These are phyloP conservation scores for Iselma pallidipennis DNA, from an alignment of 2,888 invertebrate species.

Conservation along the genomic window DNA sequence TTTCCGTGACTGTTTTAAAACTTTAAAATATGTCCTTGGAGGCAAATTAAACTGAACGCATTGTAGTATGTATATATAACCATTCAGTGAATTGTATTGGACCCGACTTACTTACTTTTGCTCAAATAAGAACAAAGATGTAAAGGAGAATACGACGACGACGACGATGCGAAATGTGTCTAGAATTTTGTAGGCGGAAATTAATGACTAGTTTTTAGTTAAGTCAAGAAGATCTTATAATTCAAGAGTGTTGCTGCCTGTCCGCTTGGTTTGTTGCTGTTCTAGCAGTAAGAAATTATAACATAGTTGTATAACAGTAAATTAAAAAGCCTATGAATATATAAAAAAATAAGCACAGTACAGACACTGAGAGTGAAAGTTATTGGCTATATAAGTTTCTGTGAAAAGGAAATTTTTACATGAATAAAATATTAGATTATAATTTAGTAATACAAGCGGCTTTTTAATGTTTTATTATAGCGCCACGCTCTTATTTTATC, in stretches of 20 bases:
- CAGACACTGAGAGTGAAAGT: background rate
- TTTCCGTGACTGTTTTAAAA: background rate
- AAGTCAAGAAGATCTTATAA: background rate
- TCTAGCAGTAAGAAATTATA: background rate
- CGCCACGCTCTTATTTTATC: conserved; percentile 15
- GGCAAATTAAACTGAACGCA: background rate
- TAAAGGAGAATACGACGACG: no score
- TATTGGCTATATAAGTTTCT: conserved; percentile 13
- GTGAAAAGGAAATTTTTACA: conserved; percentile 16
- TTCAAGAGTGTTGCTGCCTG: background rate
- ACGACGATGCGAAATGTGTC: background rate
- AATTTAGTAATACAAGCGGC: conserved; percentile 18
- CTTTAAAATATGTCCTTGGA: conserved; percentile 5
- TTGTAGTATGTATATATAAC: background rate
- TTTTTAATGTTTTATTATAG: conserved; percentile 23
- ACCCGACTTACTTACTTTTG: no score
- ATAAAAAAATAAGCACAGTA: conserved; percentile 16
- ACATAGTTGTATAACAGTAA: conserved; percentile 5
- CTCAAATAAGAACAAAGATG: background rate
- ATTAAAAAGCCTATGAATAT: conserved; percentile 26
- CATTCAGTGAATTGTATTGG: background rate
- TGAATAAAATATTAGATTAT: conserved; percentile 27
- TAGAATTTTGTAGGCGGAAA: background rate
- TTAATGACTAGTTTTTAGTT: background rate
- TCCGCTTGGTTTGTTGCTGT: background rate